These are phyloP conservation scores for Sebastes glaucus DNA, from an alignment of 2,797 vertebrate species.

Conservation along the genomic window DNA sequence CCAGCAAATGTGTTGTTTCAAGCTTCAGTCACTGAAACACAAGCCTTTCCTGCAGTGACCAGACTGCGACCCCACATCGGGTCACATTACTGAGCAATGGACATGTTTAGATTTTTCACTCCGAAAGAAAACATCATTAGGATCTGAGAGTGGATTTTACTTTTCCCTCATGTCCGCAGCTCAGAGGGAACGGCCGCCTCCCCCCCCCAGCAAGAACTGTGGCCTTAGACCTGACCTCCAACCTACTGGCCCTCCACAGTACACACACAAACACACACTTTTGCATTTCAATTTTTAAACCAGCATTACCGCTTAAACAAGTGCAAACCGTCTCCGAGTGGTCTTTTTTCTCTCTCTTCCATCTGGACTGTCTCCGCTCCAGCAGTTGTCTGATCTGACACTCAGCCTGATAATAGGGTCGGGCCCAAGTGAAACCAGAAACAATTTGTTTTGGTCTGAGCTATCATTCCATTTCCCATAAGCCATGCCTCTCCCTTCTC, in stretches of 20 bases:
- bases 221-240: constrained; percentile 80
- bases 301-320: constrained; percentile 34
- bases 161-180: constrained; percentile 76
- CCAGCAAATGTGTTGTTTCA: constrained; percentile 68
- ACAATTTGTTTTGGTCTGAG: constrained; percentile 82
- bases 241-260: constrained; percentile 57
- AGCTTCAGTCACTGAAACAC: constrained; percentile 74
- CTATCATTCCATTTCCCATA: constrained; percentile 83
- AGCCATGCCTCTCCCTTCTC: constrained; percentile 81
- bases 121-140: constrained; percentile 84
- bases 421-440: constrained; percentile 81
- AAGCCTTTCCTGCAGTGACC: constrained; percentile 78
- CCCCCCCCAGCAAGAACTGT: constrained; percentile 36
- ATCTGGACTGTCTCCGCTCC: constrained; percentile 75
- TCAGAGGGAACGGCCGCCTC: constrained; percentile 47
- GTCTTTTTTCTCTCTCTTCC: constrained; percentile 37
- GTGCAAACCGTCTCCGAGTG: constrained; percentile 50
- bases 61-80: constrained; percentile 73
- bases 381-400: constrained; percentile 80
- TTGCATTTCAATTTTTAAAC: constrained; percentile 32
- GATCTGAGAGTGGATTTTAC: constrained; percentile 77
- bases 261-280: constrained; percentile 16
- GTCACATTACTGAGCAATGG: constrained; percentile 81
- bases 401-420: constrained; percentile 78
- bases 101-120: constrained; percentile 82